Base-by-base conservation (phyloP, 2,888 invertebrate genomes). In the Macrosoma leucophasiata region DNA sequence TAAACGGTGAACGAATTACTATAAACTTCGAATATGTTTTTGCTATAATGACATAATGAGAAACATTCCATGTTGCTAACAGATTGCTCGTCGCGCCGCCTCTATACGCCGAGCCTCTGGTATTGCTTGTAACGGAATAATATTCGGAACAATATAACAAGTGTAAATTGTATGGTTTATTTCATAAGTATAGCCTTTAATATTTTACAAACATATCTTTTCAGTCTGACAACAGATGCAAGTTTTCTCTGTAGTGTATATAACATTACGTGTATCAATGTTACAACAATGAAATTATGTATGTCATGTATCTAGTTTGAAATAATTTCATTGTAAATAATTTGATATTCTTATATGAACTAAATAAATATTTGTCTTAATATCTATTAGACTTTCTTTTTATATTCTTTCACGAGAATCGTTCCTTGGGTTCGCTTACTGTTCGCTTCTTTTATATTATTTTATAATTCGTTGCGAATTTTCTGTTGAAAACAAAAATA, bases 321-420 rank as follows among this genome's bases (percentile, higher is more conserved):
- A 69, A 62, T 74, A 72, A 79, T 81, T 79, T 82, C 81, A 82
- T 84, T 82, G 82, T 82, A 78, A 74, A 84, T 81, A 79, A 74
- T 77, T 78, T 65, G 74, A 76, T 79, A 79, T 75, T 75, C 73
- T 76, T 79, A 73, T 71, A 77, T 73, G 69, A 74, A 75, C 68
- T 73, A 75, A 82, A 79, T 79, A 81, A 79, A 82, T 76, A 77
- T 75, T 79, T 84, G 79, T 79, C 82, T 84, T 78, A 81, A 81
- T 79, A 78, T 68, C 62, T 49, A 62, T 50, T 41, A 52, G 54
- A 48, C 50, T 63, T 68, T 72, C 66, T 55, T 37, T 47, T 46
- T 33, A 27, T 4, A 30, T 13, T 32, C 15, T 17, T 22, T 19
- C n/a, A n/a, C n/a, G n/a, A n/a, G n/a, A n/a, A n/a, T n/a, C n/a